Base-by-base conservation (phyloP, 2,888 invertebrate species). In the Hypercompe scribonia region DNA sequence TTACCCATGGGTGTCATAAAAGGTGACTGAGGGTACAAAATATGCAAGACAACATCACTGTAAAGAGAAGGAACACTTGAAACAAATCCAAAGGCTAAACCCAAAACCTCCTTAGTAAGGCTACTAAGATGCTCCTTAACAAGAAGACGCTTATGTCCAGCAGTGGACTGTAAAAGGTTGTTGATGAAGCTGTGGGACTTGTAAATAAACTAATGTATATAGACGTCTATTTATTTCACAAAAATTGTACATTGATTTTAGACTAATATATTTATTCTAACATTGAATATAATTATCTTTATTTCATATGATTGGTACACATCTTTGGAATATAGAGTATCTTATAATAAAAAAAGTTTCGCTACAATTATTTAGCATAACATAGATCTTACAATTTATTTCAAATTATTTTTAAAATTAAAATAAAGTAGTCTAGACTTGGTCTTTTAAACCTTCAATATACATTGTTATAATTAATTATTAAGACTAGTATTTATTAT, bases 321-420 rank as follows among this genome's bases (percentile, higher is more conserved):
- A 82, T 82, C 71, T 82, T 82, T 83, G 83, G 83, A 84, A 83
- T 84, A 81, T 84, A 77, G 54, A 65, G 73, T 77, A 76, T 65
- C 70, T 74, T 65, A 64, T 31, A 7, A 31, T 64, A 64, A 13
- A 61, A n/a, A 54, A 65, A 54, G 46, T 33, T 54, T 39, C 63
- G 36, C 36, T 66, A 33, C n/a, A 28, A 18, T 65, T 70, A 70
- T 73, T 70, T 74, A 68, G n/a, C 70, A 42, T 21, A 34, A 46
- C 39, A 73, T 58, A 34, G n/a, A 70, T 66, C 28, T 46, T 61
- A 73, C 66, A 34, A 50, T 54, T 0, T 61, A 18, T 31, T 13
- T 58, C 65, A 54, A 24, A 65, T 21, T 64, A 64, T 15, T 36
- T 36, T 42, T 33, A 28, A 8, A 15, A 33, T 50, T 39, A 50